Conservation (phyloP, 2,113 vertebrate species). For the Sminthopsis crassicaudata region DNA sequence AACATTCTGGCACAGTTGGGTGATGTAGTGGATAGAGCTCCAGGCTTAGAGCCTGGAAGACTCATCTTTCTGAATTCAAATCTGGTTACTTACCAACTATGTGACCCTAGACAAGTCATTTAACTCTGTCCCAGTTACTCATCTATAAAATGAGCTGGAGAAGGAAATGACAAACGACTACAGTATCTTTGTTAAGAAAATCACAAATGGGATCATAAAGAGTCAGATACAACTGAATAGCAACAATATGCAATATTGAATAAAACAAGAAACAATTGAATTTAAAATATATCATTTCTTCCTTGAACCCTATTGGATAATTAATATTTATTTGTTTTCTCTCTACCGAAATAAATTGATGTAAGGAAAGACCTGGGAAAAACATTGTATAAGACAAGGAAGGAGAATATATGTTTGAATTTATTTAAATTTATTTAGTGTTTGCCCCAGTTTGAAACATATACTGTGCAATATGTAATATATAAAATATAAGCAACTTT, state of each 20-base stretch:
- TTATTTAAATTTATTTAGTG: not conserved
- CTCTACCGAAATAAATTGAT: not conserved
- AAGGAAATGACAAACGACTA: not conserved
- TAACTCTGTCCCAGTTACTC: not conserved
- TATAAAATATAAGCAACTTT: not conserved
- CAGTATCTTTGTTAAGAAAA: not conserved
- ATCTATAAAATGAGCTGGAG: not conserved
- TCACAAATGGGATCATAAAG: not conserved
- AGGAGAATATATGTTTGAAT: not conserved
- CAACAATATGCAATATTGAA: not conserved
- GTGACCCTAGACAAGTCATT: not conserved
- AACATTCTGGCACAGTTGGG: not conserved
- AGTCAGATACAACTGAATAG: not conserved
- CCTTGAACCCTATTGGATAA: not conserved
- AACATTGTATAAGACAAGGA: not conserved
- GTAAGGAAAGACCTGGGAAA: not conserved
- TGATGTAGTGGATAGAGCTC: not conserved
- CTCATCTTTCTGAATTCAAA: not conserved
- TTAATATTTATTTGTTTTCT: not conserved
- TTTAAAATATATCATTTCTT: not conserved
- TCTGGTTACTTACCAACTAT: not conserved
- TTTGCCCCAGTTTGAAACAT: not conserved
- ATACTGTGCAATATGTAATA: not conserved
- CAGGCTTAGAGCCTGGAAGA: not conserved
- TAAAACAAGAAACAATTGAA: not conserved